Base-by-base conservation (phyloP, 2,888 invertebrate species). In the Ctenicera cuprea region DNA sequence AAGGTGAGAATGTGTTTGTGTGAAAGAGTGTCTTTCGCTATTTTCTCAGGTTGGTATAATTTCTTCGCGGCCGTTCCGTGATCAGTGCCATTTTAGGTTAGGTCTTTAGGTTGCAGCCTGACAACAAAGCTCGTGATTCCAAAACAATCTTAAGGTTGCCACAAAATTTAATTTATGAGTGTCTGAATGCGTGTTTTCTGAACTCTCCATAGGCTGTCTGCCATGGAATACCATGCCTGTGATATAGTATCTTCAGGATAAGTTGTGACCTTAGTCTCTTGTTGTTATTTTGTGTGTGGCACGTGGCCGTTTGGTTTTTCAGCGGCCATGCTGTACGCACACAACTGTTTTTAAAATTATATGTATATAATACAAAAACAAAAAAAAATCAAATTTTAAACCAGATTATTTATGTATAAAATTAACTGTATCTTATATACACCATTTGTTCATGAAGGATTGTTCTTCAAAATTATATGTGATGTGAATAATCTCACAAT, bases 221-320 rank as follows among this genome's bases (percentile, higher is more conserved):
- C 77, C 80, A 78, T 77, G 82, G 84, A 83, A 85, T 88, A 90
- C 89, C 89, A 90, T 89, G 90, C 91, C 91, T 91, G 91, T 91
- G 91, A 91, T 91, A 91, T 90, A 90, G 90, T 90, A 90, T 90
- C 89, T 90, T 90, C 90, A 90, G 90, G 90, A 90, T 90, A 90
- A 90, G 90, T 90, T 90, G 90, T 90, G 90, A 90, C 90, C 90
- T 90, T 90, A 90, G 90, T 90, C 89, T 90, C 89, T 90, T 85
- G 86, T 87, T 87, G 86, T 88, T 87, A 87, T 87, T 86, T 87
- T 86, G 84, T 82, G 87, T 84, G 83, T 80, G 79, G 79, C 79
- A 80, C 80, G 50, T 70, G 75, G 76, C 66, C 78, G 77, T 77
- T 76, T 78, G 74, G 74, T 74, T 80, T 80, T 81, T 81, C 78